These are phyloP conservation scores for Borostomias antarcticus DNA, from an alignment of 2,797 vertebrate species.

Conservation along the genomic window DNA sequence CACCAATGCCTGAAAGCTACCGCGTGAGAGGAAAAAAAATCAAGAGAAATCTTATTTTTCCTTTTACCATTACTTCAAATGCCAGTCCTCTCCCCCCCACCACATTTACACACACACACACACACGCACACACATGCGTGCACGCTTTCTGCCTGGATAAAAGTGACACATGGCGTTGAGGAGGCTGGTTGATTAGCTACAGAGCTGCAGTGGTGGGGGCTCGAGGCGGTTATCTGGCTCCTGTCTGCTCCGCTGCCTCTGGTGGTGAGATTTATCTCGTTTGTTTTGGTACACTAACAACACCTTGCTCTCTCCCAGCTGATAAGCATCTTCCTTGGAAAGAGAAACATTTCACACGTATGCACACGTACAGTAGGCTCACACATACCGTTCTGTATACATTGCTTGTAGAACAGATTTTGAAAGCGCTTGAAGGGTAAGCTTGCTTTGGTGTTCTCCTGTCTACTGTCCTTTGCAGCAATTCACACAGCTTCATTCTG, in stretches of 20 bases:
- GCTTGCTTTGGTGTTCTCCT: conserved; percentile 26
- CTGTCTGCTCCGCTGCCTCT: conserved; percentile 67
- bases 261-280: conserved; percentile 71
- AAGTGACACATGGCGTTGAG: conserved; percentile 59
- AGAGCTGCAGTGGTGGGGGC: conserved; percentile 56
- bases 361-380: neutral
- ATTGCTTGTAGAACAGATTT: conserved; percentile 46
- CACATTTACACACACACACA: neutral
- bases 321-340: conserved; percentile 61
- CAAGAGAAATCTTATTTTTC: conserved; percentile 18
- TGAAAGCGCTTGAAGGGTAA: conserved; percentile 37
- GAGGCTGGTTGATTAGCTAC: conserved; percentile 69
- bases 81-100: conserved; percentile 17
- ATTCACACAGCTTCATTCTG: conserved; percentile 53
- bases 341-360: conserved; percentile 50
- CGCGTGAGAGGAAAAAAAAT: neutral
- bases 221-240: conserved; percentile 66
- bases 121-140: neutral
- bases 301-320: conserved; percentile 55
- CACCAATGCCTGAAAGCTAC: conserved; percentile 17
- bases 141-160: conserved; percentile 41
- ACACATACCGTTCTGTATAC: conserved; percentile 4
- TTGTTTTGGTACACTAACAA: conserved; percentile 70
- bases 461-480: conserved; percentile 53
- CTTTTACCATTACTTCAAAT: conserved; percentile 28